Evolutionary conservation across 2,797 vertebrate genomes (phyloP).

Genomic region (Acanthurus lineatus): DNA sequence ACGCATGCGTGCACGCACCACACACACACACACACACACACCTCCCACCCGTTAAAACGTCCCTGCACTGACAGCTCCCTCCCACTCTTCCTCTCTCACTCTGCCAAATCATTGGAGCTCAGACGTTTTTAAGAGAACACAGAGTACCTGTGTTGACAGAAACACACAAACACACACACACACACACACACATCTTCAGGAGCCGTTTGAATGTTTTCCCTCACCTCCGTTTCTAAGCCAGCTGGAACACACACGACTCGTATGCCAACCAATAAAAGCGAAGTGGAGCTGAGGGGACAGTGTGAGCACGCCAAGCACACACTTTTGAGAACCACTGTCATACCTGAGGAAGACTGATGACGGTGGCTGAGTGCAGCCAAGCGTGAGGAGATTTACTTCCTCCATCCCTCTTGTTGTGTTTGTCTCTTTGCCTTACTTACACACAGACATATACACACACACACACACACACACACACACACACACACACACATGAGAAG

Average conservation of each 20-base stretch:
- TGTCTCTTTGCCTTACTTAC: neutral
- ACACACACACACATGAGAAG: neutral
- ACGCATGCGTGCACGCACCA: neutral
- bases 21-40: slow-evolving; percentile 22
- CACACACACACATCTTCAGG: slow-evolving; percentile 37
- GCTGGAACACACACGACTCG: slow-evolving; percentile 6
- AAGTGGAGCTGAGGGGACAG: neutral
- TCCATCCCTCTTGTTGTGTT: slow-evolving; percentile 32
- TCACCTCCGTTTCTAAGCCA: neutral
- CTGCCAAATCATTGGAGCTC: slow-evolving; percentile 52
- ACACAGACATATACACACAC: slow-evolving; percentile 9
- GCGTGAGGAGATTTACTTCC: slow-evolving; percentile 53
- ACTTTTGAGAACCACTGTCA: slow-evolving; percentile 14
- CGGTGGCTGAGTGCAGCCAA: slow-evolving; percentile 17
- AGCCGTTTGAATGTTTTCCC: slow-evolving; percentile 14
- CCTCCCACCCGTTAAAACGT: slow-evolving; percentile 54
- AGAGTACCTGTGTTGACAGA: slow-evolving; percentile 66
- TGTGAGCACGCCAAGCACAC: neutral
- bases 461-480: neutral
- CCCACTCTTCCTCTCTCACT: slow-evolving; percentile 56
- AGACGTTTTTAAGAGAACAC: slow-evolving; percentile 66
- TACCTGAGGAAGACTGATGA: slow-evolving; percentile 57
- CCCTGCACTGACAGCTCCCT: slow-evolving; percentile 68
- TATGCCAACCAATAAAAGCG: slow-evolving; percentile 14
- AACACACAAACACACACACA: slow-evolving; percentile 50